Conservation (phyloP, 53 echinoderm and acorn worm genomes). For the Stichopus horrens region DNA sequence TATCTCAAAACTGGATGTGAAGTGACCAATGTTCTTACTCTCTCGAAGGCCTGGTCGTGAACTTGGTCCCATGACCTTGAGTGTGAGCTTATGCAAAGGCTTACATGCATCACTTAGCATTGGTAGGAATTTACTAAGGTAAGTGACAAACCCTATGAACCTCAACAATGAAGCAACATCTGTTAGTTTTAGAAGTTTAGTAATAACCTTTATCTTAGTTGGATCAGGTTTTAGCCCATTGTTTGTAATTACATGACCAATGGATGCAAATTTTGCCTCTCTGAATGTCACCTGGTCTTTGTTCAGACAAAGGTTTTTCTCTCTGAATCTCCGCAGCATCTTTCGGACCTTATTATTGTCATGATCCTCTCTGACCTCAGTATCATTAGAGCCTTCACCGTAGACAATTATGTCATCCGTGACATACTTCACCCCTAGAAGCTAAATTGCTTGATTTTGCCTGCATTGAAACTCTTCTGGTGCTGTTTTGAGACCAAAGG, state of each 20-base stretch:
- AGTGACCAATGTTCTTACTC: neutral
- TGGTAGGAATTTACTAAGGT: neutral
- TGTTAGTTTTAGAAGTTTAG: neutral
- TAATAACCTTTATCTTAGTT: neutral
- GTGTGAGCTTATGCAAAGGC: neutral
- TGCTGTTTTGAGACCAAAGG: constrained; percentile 45
- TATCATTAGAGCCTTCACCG: neutral
- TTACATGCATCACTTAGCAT: neutral
- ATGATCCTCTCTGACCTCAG: too few relatives aligned
- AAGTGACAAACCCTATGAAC: neutral
- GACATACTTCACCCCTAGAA: constrained; percentile 10
- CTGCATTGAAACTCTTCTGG: constrained; percentile 55
- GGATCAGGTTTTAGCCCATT: constrained; percentile 36
- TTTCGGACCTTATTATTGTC: too few relatives aligned
- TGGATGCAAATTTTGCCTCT: constrained; percentile 12
- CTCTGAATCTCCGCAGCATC: constrained; percentile 33
- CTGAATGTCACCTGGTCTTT: constrained; percentile 27
- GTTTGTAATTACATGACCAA: constrained; percentile 33
- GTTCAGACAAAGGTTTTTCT: neutral
- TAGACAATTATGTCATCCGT: constrained; percentile 35
- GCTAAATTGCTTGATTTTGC: constrained; percentile 20
- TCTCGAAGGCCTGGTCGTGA: neutral
- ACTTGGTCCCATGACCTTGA: neutral
- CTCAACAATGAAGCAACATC: neutral
- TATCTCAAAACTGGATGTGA: neutral